Evolutionary conservation across 2,888 invertebrate species (phyloP).

Genomic region (Vanessa cardui): DNA sequence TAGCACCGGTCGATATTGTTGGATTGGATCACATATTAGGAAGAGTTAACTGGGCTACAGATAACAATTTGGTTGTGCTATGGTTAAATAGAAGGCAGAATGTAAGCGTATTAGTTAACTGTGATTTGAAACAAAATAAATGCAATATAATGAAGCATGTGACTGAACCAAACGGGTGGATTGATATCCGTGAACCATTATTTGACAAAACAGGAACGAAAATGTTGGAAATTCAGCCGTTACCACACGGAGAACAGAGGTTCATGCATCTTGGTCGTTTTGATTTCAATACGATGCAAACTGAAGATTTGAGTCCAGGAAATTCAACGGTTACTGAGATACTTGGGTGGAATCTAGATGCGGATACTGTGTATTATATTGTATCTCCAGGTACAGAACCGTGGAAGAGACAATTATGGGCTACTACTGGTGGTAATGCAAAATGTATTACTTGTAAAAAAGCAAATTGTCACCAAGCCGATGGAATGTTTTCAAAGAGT

Average conservation of each 20-base stretch:
- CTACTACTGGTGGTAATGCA: constrained; percentile 83
- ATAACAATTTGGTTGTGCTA: constrained; percentile 85
- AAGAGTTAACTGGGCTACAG: constrained; percentile 88
- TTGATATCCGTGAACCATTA: constrained; percentile 82
- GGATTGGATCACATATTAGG: constrained; percentile 86
- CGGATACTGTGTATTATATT: constrained; percentile 85
- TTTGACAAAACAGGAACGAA: constrained; percentile 73
- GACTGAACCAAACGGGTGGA: constrained; percentile 87
- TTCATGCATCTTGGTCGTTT: constrained; percentile 72
- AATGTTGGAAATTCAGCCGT: constrained; percentile 70
- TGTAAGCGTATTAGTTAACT: constrained; percentile 83
- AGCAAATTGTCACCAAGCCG: constrained; percentile 85
- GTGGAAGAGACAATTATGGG: constrained; percentile 86
- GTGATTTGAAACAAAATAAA: constrained; percentile 70
- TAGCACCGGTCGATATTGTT: constrained; percentile 80
- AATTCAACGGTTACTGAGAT: constrained; percentile 83
- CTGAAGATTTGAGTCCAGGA: constrained; percentile 79
- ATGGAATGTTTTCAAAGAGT: constrained; percentile 79
- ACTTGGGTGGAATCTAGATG: constrained; percentile 84
- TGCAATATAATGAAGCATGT: constrained; percentile 69
- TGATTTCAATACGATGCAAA: constrained; percentile 57
- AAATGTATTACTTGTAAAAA: constrained; percentile 85
- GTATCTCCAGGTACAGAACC: constrained; percentile 85
- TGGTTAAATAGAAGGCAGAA: constrained; percentile 95
- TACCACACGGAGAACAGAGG: constrained; percentile 63